Evolutionary conservation across 2,113 vertebrate species (phyloP), one percentile per base, ranked within the genome.

Genomic region (Serilophus lunatus): DNA sequence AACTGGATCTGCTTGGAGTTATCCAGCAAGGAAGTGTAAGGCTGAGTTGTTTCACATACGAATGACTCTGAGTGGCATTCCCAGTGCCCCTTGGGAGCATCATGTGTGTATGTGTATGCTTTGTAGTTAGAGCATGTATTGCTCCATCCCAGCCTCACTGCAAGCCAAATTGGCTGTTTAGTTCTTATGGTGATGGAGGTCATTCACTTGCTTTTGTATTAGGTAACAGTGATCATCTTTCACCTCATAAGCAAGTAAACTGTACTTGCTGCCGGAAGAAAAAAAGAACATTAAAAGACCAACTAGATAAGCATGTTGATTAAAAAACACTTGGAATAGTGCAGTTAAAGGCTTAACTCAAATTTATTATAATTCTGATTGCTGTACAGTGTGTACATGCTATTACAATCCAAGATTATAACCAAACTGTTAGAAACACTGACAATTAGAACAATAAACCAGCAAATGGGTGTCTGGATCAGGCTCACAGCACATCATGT

Each of bases 21-120:
- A 53, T 23, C 31, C 44, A 68, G 15, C n/a, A 60, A 71, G n/a
- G 14, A 71, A 33, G 29, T 15, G 25, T 12, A 63, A 68, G 38
- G 47, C 57, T 68, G 35, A 19, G 18, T 16, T 35, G 31, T 63
- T 36, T 42, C 2, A 5, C 15, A 5, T 24, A 31, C 0, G 0
- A 70, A 74, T 0, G 4, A 28, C 12, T 22, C 56, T 1, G 5
- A 40, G 31, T 45, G 38, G 14, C 42, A 13, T 36, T 61, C 19
- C 38, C 64, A 61, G 59, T 0, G 2, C n/a, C 86, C 3, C 10
- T 29, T 83, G 44, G 44, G 44, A 45, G 2, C 23, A 20, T 28
- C 35, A 1, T 9, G 19, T 4, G 1, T 35, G 79, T 25, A 35
- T 28, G 10, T 20, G 35, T 19, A 28, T 38, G 23, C 15, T 57